These are phyloP conservation scores for Eupristina koningsbergeri DNA, from an alignment of 1,140 invertebrate genomes.

Conservation along the genomic window DNA sequence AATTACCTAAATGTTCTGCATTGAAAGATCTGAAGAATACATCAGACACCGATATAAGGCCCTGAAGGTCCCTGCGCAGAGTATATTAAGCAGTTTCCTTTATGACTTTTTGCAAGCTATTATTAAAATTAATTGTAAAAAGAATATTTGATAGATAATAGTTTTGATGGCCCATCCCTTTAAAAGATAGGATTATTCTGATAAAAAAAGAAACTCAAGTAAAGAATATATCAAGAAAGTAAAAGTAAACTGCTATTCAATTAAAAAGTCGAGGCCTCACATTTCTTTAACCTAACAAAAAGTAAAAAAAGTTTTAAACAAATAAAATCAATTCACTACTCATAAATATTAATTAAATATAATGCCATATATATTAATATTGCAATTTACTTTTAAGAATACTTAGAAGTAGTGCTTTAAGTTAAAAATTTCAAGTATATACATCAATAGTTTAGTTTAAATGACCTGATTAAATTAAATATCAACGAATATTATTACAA, in stretches of 20 bases:
- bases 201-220: conserved; percentile 22
- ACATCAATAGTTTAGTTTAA: background rate
- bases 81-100: conserved; percentile 53
- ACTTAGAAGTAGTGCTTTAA: conserved; percentile 22
- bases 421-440: background rate
- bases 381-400: background rate
- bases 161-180: conserved; percentile 31
- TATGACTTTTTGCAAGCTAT: conserved; percentile 52
- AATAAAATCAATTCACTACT: conserved; percentile 18
- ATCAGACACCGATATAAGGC: conserved; percentile 53
- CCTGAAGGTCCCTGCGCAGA: conserved; percentile 52
- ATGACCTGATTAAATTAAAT: background rate
- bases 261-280: conserved; percentile 33
- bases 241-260: conserved; percentile 49
- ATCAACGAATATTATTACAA: background rate
- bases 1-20: conserved; percentile 52
- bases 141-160: conserved; percentile 13
- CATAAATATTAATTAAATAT: background rate
- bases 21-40: conserved; percentile 51
- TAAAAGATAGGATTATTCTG: conserved; percentile 20
- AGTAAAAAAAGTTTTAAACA: conserved; percentile 45
- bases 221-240: conserved; percentile 44
- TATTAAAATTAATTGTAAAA: conserved; percentile 32
- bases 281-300: conserved; percentile 39
- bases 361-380: background rate